Evolutionary conservation across 2,888 invertebrate genomes (phyloP).

Genomic region (Branchipolynoe longqiensis): DNA sequence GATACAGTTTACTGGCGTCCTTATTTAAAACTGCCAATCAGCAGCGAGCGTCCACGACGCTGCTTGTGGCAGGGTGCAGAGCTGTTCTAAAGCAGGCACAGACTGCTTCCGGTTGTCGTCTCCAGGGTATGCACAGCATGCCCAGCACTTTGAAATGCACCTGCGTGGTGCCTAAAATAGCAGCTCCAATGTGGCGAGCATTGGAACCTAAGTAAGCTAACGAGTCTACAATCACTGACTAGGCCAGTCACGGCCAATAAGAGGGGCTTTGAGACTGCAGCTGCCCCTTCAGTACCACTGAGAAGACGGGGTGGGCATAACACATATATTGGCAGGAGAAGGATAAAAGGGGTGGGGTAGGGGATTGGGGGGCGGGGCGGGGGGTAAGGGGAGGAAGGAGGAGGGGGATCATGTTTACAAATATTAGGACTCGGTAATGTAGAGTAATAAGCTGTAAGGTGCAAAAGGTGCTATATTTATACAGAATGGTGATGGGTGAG

Average conservation of each 20-base stretch:
- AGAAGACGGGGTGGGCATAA: constrained; percentile 26
- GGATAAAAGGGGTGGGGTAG: too few relatives aligned
- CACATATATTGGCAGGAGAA: too few relatives aligned
- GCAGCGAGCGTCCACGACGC: too few relatives aligned
- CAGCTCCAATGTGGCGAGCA: too few relatives aligned
- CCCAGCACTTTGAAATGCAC: background rate
- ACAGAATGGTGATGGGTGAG: constrained; percentile 10
- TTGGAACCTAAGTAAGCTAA: constrained; percentile 28
- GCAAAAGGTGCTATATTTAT: constrained; percentile 39
- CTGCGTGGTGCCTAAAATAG: too few relatives aligned
- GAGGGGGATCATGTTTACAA: constrained; percentile 32
- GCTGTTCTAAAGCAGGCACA: background rate
- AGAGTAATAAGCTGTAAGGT: constrained; percentile 48
- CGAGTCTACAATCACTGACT: background rate
- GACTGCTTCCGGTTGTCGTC: constrained; percentile 7
- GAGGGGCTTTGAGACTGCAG: constrained; percentile 4
- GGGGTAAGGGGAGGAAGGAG: too few relatives aligned
- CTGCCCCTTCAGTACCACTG: constrained; percentile 20
- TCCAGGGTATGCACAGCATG: background rate
- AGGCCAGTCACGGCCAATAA: background rate
- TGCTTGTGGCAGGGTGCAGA: too few relatives aligned
- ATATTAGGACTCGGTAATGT: constrained; percentile 24
- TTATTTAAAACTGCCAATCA: too few relatives aligned
- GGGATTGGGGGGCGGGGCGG: background rate
- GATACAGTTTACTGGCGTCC: too few relatives aligned